Base-by-base conservation (phyloP, 2,797 vertebrate genomes). In the Mormyrops attenuatus region DNA sequence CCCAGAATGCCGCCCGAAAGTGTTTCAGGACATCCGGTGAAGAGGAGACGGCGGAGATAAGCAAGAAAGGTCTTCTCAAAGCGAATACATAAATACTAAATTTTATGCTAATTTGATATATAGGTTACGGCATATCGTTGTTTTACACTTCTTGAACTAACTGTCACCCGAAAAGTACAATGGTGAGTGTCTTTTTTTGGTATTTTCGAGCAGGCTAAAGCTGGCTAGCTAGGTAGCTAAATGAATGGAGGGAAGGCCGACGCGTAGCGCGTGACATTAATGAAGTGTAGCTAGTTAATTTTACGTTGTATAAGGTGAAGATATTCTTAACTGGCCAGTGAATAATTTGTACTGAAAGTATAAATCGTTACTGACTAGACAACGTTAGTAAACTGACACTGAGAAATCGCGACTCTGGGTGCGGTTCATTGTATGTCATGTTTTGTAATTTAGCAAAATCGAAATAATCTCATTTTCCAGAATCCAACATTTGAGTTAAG, bases 31-130 rank as follows among this genome's bases (percentile, higher is more conserved):
- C 90, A 93, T 95, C 94, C 93, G 91, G 90, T 94, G 90, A 11
- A 3, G 57, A 1, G 1, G 90, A 92, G 90, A 94, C 94, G 96
- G 94, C 93, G 94, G 93, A 91, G 92, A 89, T 87, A 87, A 93
- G 90, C 93, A 90, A 91, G 34, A 57, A 77, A 89, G 82, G 90
- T 89, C 90, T 93, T 89, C 89, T 90, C 57, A 55, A 90, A 90
- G 88, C 50, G 52, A 47, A 89, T 89, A n/a, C n/a, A 63, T 88
- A 90, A 87, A 92, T 93, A 88, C 26, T 93, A 94, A 91, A 91
- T 88, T 94, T 92, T 90, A 89, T 91, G 85, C 91, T 26, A 93
- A 91, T 44, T 87, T 91, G 9, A 22, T 15, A 26, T 57, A 57
- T 85, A 50, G 47, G 63, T 88, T 89, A 63, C 73, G 80, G 82